Evolutionary conservation across 2,888 invertebrate species (phyloP).

Genomic region (Acanthosoma haemorrhoidale): DNA sequence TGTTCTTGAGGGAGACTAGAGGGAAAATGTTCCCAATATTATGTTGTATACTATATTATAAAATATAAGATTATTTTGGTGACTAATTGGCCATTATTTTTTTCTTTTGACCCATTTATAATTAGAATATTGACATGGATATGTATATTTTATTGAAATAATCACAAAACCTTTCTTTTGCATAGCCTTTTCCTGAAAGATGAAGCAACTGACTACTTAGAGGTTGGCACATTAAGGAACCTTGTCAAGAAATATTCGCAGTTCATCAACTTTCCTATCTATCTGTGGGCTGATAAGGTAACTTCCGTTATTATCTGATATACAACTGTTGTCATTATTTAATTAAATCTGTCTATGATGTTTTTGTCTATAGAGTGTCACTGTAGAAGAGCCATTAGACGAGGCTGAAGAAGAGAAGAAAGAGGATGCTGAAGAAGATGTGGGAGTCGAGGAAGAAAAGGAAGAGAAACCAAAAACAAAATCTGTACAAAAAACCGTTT

Average conservation of each 20-base stretch:
- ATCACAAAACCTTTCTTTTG: constrained; percentile 41
- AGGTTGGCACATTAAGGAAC: constrained; percentile 81
- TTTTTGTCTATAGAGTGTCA: constrained; percentile 53
- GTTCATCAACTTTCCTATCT: constrained; percentile 99
- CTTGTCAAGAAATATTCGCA: constrained; percentile 97
- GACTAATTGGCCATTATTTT: too few species aligned
- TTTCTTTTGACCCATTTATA: too few species aligned
- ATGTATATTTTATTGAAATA: too few species aligned
- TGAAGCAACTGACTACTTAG: constrained; percentile 93
- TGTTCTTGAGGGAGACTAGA: too few species aligned
- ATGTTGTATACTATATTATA: background rate
- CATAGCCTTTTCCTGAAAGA: constrained; percentile 86
- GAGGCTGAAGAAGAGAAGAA: constrained; percentile 48
- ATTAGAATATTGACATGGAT: too few species aligned
- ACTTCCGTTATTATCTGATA: background rate
- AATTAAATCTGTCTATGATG: background rate
- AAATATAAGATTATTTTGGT: too few species aligned
- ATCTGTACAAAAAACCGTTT: constrained; percentile 86
- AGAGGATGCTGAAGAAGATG: constrained; percentile 56
- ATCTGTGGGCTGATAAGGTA: constrained; percentile 77
- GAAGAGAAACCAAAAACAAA: constrained; percentile 75
- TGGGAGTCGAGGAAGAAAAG: constrained; percentile 64
- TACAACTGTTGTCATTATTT: background rate
- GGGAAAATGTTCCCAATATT: background rate
- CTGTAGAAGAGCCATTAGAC: constrained; percentile 64